Conservation (phyloP, 2,113 vertebrate species). For the Falco punctatus region DNA sequence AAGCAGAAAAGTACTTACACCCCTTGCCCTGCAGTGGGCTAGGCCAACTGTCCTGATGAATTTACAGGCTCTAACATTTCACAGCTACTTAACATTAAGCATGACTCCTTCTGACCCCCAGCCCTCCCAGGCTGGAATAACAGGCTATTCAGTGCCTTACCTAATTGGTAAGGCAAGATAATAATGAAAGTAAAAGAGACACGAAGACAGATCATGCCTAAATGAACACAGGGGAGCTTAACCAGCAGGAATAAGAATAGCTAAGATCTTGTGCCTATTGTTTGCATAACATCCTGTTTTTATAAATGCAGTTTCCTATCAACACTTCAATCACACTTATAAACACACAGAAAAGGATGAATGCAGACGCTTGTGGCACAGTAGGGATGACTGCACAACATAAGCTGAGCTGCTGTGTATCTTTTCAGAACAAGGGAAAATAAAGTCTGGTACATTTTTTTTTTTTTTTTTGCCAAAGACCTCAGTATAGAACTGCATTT, state of each 20-base stretch:
- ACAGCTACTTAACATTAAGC: conserved; percentile 37
- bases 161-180: conserved; percentile 1
- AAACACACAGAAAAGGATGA: not conserved
- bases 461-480: not conserved
- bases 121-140: conserved; percentile 30
- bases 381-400: not conserved
- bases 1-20: not conserved
- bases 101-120: conserved; percentile 30
- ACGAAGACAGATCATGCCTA: conserved; percentile 27
- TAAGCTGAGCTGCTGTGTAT: not conserved
- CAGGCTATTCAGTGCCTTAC: not conserved
- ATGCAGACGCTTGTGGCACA: not conserved
- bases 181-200: conserved; percentile 51
- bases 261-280: conserved; percentile 19
- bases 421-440: not conserved
- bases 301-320: conserved; percentile 35
- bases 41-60: not conserved
- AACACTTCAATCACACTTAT: conserved; percentile 22
- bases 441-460: not conserved
- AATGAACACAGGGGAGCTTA: conserved; percentile 52
- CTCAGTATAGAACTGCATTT: not conserved
- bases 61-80: not conserved
- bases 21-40: conserved; percentile 1
- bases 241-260: conserved; percentile 50
- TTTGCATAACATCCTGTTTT: conserved; percentile 11